A percentile compares a stretch with the other conserved stretches of the same genome.
These are phyloP conservation scores for Nomada goodeniana DNA, from an alignment of 2,888 invertebrate species.

Conservation along the genomic window DNA sequence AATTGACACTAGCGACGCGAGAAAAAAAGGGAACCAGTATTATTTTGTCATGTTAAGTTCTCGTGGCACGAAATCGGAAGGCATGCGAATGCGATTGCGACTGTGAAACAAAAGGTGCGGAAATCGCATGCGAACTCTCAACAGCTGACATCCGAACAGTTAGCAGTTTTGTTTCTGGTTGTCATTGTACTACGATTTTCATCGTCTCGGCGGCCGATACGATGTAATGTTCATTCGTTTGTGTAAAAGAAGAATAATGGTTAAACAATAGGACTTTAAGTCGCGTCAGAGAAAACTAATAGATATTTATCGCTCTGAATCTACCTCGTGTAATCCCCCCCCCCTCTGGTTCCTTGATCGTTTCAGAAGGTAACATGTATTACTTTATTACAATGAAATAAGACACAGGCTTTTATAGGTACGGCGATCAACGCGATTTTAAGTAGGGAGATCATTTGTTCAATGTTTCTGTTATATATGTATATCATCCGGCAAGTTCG, in stretches of 20 bases:
- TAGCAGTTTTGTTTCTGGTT: conserved; percentile 15
- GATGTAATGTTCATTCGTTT: conserved; percentile 23
- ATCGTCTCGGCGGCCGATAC: neutral
- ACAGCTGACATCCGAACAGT: conserved; percentile 1
- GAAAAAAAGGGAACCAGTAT: conserved; percentile 25
- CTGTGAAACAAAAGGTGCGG: too few relatives aligned
- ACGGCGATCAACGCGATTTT: neutral
- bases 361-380: conserved; percentile 19
- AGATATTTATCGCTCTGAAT: conserved; percentile 13
- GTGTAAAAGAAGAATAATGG: neutral
- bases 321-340: conserved; percentile 18
- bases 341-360: conserved; percentile 9
- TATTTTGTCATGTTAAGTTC: conserved; percentile 18
- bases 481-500: neutral
- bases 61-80: neutral
- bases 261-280: neutral
- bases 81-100: too few relatives aligned
- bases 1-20: neutral
- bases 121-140: neutral
- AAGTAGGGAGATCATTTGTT: neutral
- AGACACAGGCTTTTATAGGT: neutral
- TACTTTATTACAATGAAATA: neutral
- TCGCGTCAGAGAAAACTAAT: conserved; percentile 14
- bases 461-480: neutral
- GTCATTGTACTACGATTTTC: neutral